Conservation (phyloP, 2,113 vertebrate genomes). For the Potamarius usumacintae region DNA sequence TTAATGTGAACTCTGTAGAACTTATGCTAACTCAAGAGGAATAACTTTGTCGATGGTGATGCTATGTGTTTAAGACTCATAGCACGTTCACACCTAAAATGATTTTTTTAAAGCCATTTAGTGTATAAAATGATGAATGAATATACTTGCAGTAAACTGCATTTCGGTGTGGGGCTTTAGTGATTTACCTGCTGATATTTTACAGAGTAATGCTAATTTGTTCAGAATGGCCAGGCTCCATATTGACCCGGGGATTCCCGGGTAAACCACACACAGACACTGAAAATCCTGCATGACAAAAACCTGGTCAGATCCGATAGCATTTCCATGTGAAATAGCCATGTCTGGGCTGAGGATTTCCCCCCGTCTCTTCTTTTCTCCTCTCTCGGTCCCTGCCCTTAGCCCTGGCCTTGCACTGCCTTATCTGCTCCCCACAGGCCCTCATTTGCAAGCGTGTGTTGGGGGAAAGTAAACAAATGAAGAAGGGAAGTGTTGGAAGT, state of each 20-base stretch:
- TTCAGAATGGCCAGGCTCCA: slow-evolving; percentile 24
- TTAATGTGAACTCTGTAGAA: neutral
- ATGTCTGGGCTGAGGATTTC: slow-evolving; percentile 53
- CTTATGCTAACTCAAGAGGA: neutral
- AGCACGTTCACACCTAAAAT: neutral
- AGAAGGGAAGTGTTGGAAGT: slow-evolving; percentile 48
- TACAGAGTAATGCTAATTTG: slow-evolving; percentile 26
- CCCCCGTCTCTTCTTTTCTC: slow-evolving; percentile 42
- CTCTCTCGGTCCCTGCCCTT: slow-evolving; percentile 47
- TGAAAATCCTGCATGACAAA: slow-evolving; percentile 56
- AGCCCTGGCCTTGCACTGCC: slow-evolving; percentile 35
- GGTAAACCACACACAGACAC: slow-evolving; percentile 33
- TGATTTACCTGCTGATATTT: slow-evolving; percentile 27
- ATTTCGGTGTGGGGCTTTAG: neutral
- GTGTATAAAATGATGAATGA: neutral
- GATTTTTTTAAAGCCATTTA: neutral
- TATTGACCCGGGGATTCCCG: slow-evolving; percentile 47
- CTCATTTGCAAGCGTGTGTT: slow-evolving; percentile 61
- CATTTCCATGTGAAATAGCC: slow-evolving; percentile 59
- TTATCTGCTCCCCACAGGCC: slow-evolving; percentile 54
- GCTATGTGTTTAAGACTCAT: neutral
- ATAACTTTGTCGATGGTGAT: neutral
- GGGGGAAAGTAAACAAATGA: slow-evolving; percentile 52
- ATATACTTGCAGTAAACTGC: neutral
- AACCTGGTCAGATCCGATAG: slow-evolving; percentile 59